These are phyloP conservation scores for Euproctis similis DNA, from an alignment of 2,888 invertebrate genomes.

Conservation along the genomic window DNA sequence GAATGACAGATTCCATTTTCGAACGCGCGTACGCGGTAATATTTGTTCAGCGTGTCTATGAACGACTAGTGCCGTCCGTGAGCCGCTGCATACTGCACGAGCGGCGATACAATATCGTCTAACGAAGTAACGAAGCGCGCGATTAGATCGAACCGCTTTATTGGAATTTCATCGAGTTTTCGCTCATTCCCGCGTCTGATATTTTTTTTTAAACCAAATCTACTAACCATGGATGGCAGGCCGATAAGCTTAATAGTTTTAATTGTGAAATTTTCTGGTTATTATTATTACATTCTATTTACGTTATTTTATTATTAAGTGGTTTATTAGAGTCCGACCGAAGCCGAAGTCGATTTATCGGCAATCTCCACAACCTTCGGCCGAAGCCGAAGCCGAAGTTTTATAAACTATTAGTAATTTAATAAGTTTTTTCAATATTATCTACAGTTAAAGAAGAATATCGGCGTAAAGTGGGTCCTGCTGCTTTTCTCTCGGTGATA, in stretches of 20 bases:
- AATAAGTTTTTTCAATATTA: too few relatives aligned
- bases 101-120: conserved; percentile 14
- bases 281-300: too few relatives aligned
- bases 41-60: conserved; percentile 12
- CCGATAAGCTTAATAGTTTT: conserved; percentile 14
- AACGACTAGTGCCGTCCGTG: conserved; percentile 41
- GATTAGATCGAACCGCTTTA: conserved; percentile 31
- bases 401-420: too few relatives aligned
- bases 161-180: conserved; percentile 39
- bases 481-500: too few relatives aligned
- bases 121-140: conserved; percentile 20
- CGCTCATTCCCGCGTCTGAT: conserved; percentile 26
- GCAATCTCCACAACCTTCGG: too few relatives aligned
- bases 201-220: conserved; percentile 12
- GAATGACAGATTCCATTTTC: conserved; percentile 26
- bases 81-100: conserved; percentile 40
- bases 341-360: too few relatives aligned
- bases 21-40: conserved; percentile 24
- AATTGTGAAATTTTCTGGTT: conserved; percentile 11
- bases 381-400: too few relatives aligned
- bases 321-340: too few relatives aligned
- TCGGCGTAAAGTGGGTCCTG: too few relatives aligned
- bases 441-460: too few relatives aligned
- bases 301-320: too few relatives aligned
- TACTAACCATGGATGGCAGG: conserved; percentile 14